Evolutionary conservation across 2,113 vertebrate species (phyloP).

Genomic region (Nymphicus hollandicus): DNA sequence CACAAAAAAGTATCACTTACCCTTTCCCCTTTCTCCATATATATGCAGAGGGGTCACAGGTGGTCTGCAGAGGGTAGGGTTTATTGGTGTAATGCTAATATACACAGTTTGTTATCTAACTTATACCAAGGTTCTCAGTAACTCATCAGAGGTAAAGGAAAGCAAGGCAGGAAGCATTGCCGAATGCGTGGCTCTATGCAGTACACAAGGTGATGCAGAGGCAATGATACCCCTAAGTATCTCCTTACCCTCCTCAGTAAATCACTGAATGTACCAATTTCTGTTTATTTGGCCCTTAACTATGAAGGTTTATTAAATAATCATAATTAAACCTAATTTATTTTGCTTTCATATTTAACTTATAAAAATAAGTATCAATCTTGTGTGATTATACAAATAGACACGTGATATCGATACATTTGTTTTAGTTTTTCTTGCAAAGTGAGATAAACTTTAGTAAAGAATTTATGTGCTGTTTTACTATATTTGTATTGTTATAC

Average conservation of each 20-base stretch:
- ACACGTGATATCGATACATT: not conserved
- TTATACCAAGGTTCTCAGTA: not conserved
- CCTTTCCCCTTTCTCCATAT: not conserved
- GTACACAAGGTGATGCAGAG: not conserved
- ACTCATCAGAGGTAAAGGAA: not conserved
- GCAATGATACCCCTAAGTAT: not conserved
- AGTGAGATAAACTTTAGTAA: not conserved
- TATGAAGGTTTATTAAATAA: not conserved
- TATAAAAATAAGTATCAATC: not conserved
- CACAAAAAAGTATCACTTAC: not conserved
- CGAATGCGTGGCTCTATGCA: not conserved
- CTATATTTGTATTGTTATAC: not conserved
- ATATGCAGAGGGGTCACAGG: fast-evolving
- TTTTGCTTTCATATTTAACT: not conserved
- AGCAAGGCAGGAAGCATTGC: not conserved
- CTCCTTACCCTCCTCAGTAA: not conserved
- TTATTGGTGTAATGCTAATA: not conserved
- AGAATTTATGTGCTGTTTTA: not conserved
- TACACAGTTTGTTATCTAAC: not conserved
- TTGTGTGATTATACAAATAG: not conserved
- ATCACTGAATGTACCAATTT: not conserved
- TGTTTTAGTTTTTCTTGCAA: not conserved
- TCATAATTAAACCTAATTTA: not conserved
- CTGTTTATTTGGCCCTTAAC: not conserved
- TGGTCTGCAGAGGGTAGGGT: not conserved